Evolutionary conservation across 2,888 invertebrate genomes (phyloP), one percentile per base, ranked within the genome.

Genomic region (Elysia crispata): DNA sequence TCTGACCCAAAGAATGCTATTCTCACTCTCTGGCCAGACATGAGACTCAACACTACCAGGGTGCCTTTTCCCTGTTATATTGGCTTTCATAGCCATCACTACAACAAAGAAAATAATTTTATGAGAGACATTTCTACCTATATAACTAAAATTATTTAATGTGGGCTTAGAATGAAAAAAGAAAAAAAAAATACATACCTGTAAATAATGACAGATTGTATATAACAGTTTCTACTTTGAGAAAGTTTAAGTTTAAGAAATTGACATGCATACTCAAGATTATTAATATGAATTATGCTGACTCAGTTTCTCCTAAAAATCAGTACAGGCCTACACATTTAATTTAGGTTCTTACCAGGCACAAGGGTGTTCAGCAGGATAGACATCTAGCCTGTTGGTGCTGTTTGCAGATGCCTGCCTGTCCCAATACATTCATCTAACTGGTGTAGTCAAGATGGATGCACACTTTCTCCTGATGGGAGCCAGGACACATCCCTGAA

Each of bases 31-130:
- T 5, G n/a, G 41, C 41, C 41, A 41, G 41, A 15, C 15, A 33
- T 31, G 30, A 70, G 20, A 28, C 28, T 23, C 30, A 74, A 30
- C 60, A 57, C 60, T 8, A 60, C 74, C 15, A 74, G 60, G 5
- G 74, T 74, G 30, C 74, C 74, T 60, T 28, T 74, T 1, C 60
- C 60, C n/a, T 74, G n/a, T 74, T 74, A n/a, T 74, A 74, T 60
- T 74, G 74, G 49, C 57, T 28, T 1, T 57, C 74, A 60, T 60
- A 74, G 28, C 60, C 60, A 31, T 74, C 74, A 60, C 57, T 57
- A 60, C 41, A 41, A 41, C 3, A 41, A 41, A 3, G 11, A 41
- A 41, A 41, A 11, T 41, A 41, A 41, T 11, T 6, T 6, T 41
- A 41, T 41, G 11, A 41, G 41, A 41, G 11, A 41, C 11, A 41